These are phyloP conservation scores for Drosophila bipectinata DNA, from an alignment of 1,140 invertebrate species.

Conservation along the genomic window DNA sequence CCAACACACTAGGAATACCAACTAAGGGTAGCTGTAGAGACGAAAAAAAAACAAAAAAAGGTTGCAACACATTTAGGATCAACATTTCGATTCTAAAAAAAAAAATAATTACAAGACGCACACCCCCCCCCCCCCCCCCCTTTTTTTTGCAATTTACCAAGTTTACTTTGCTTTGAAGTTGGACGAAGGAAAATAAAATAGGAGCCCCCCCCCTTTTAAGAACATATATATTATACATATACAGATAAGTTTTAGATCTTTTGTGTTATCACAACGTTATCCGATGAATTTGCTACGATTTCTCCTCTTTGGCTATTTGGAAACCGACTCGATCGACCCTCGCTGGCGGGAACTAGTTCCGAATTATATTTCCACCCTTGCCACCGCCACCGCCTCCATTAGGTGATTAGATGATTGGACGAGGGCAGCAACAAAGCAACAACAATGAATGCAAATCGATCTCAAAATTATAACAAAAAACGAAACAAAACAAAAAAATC, in stretches of 20 bases:
- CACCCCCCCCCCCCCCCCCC: slow-evolving; percentile 15
- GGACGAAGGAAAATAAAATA: slow-evolving; percentile 2
- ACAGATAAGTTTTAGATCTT: slow-evolving; percentile 13
- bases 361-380: too few relatives aligned
- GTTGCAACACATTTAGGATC: slow-evolving; percentile 22
- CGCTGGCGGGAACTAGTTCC: not conserved
- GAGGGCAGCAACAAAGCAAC: slow-evolving; percentile 26
- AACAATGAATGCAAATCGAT: slow-evolving; percentile 75
- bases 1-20: slow-evolving; percentile 36
- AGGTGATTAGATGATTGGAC: slow-evolving; percentile 19
- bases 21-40: slow-evolving; percentile 40
- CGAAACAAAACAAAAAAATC: slow-evolving; percentile 46
- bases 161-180: slow-evolving; percentile 73
- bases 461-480: slow-evolving; percentile 80
- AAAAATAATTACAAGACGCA: slow-evolving; percentile 13
- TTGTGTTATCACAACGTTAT: slow-evolving; percentile 27
- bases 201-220: slow-evolving; percentile 2
- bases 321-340: slow-evolving; percentile 10
- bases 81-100: slow-evolving; percentile 8
- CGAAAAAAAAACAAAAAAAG: not conserved
- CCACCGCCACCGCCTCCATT: not conserved
- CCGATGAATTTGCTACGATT: slow-evolving; percentile 24
- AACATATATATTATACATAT: too few relatives aligned
- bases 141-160: not conserved
- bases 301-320: slow-evolving; percentile 33